These are phyloP conservation scores for Panthera tigris DNA, from an alignment of 2,113 vertebrate genomes.

Conservation along the genomic window DNA sequence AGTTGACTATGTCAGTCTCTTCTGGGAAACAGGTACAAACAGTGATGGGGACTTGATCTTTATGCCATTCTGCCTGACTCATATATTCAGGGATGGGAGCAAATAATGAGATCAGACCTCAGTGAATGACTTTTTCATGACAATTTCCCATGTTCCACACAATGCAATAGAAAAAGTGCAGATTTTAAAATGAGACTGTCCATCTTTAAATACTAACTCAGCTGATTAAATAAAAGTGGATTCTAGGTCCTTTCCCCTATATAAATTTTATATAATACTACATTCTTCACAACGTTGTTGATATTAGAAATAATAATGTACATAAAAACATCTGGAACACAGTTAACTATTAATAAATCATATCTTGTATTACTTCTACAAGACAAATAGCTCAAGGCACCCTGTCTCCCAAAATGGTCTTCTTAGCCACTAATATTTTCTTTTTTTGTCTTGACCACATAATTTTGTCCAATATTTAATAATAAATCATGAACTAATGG, in stretches of 20 bases:
- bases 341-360: background rate
- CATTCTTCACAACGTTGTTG: background rate
- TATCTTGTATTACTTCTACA: background rate
- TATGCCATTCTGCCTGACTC: background rate
- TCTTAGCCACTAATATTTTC: background rate
- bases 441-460: background rate
- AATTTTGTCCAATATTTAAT: constrained; percentile 30
- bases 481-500: background rate
- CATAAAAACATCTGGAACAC: background rate
- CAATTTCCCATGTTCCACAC: background rate
- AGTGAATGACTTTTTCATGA: background rate
- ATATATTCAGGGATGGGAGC: background rate
- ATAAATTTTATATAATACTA: background rate
- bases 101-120: background rate
- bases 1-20: background rate
- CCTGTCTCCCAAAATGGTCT: background rate
- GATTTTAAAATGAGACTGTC: background rate
- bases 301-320: background rate
- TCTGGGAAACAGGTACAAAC: background rate
- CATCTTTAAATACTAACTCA: background rate
- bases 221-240: background rate
- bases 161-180: background rate
- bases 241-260: background rate
- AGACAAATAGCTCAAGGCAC: background rate
- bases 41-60: background rate